These are phyloP conservation scores for Pantherophis vulpinus DNA, from an alignment of 2,797 vertebrate species.

Conservation along the genomic window DNA sequence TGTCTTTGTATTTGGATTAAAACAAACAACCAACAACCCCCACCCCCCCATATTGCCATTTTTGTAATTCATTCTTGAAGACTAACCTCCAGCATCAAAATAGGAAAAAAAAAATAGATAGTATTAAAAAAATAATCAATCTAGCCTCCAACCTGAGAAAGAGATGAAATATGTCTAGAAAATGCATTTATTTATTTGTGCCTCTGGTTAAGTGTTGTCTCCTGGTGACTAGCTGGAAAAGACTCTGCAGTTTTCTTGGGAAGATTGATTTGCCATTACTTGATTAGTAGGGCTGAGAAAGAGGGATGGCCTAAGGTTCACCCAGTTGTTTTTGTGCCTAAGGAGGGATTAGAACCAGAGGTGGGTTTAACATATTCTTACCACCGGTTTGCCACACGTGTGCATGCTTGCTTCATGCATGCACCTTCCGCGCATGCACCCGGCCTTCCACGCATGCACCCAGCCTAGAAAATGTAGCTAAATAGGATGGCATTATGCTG, in stretches of 20 bases:
- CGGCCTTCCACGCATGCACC: no score
- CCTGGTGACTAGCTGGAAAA: background rate
- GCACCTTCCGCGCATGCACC: no score
- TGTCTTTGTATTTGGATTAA: background rate
- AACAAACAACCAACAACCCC: background rate
- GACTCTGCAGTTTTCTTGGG: background rate
- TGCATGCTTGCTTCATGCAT: no score
- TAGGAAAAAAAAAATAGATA: background rate
- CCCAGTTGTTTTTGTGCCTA: background rate
- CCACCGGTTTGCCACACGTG: no score
- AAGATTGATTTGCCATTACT: background rate
- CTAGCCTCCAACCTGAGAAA: background rate
- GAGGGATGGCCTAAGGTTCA: background rate
- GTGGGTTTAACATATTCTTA: no score
- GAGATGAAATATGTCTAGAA: background rate
- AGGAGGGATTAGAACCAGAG: background rate
- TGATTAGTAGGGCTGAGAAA: background rate
- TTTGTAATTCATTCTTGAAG: background rate
- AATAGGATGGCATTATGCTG: no score
- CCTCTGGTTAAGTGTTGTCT: background rate
- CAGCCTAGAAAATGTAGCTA: no score
- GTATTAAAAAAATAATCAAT: background rate
- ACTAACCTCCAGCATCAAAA: background rate
- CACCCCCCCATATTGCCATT: no score
- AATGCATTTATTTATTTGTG: background rate